These are phyloP conservation scores for Apoda limacodes DNA, from an alignment of 2,888 invertebrate genomes.

Conservation along the genomic window DNA sequence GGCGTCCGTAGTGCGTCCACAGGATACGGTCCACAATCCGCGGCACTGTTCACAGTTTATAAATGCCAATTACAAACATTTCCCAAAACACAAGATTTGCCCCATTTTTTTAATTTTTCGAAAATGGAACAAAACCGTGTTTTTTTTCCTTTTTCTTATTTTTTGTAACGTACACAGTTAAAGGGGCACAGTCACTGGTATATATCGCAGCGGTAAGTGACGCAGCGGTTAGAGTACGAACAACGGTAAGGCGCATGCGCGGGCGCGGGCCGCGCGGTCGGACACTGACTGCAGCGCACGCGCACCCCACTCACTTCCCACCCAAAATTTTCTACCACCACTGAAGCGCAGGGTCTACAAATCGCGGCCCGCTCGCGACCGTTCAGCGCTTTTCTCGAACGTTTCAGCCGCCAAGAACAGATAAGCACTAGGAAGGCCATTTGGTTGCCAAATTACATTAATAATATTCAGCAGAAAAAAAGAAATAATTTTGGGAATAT, in stretches of 20 bases:
- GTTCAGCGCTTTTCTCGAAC: not conserved
- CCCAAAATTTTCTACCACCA: slow-evolving; percentile 65
- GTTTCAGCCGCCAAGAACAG: no score
- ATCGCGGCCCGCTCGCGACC: slow-evolving; percentile 38
- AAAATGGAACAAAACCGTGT: slow-evolving; percentile 30
- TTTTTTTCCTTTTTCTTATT: slow-evolving; percentile 25
- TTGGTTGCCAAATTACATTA: no score
- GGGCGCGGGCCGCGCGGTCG: slow-evolving; percentile 54
- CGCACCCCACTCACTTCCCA: slow-evolving; percentile 68
- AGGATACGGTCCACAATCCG: slow-evolving; percentile 38
- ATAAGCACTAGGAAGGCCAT: no score
- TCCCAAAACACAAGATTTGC: slow-evolving; percentile 38
- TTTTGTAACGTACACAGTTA: slow-evolving; percentile 48
- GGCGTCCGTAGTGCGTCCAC: slow-evolving; percentile 49
- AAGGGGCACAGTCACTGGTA: slow-evolving; percentile 13
- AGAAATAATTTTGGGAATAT: slow-evolving; percentile 3
- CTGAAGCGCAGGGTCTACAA: slow-evolving; percentile 34
- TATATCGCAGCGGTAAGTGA: not conserved
- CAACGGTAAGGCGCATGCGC: slow-evolving; percentile 39
- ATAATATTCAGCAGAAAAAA: no score
- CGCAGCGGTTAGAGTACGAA: not conserved
- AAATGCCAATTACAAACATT: slow-evolving; percentile 66
- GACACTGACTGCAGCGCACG: slow-evolving; percentile 54
- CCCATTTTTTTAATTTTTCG: slow-evolving; percentile 22
- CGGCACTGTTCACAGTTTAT: slow-evolving; percentile 52